phyloP scores from a whole-genome alignment of 1,140 invertebrate species.

The Lordiphosa mommai region DNA sequence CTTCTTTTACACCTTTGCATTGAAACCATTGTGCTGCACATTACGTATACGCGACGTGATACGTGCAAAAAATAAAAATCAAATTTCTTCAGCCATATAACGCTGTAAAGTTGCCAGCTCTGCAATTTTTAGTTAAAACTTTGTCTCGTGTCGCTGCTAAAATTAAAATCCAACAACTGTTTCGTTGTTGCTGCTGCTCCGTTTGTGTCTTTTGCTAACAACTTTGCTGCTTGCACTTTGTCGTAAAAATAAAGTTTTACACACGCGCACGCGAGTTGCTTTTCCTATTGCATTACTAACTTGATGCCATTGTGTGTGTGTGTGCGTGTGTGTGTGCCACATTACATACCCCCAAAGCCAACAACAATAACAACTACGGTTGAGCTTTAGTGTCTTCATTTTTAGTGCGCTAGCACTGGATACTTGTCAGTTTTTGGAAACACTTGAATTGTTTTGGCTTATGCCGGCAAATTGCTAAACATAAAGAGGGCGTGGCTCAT shows the following conservation, averaged over 20 bases:
- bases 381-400: conserved; percentile 64
- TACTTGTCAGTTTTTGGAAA: conserved; percentile 40
- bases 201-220: conserved; percentile 60
- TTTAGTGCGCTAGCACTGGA: conserved; percentile 47
- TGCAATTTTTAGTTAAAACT: conserved; percentile 63
- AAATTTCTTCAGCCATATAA: conserved; percentile 49
- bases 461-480: conserved; percentile 37
- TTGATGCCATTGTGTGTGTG: conserved; percentile 30
- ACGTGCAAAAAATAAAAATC: conserved; percentile 58
- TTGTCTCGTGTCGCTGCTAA: conserved; percentile 61
- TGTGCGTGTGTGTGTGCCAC: conserved; percentile 29
- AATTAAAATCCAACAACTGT: conserved; percentile 66
- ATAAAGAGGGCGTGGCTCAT: conserved; percentile 34
- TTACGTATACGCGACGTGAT: conserved; percentile 63
- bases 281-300: conserved; percentile 64
- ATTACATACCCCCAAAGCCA: conserved; percentile 38
- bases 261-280: conserved; percentile 67
- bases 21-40: conserved; percentile 47
- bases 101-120: conserved; percentile 36
- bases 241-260: conserved; percentile 77
- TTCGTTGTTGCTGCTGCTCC: conserved; percentile 13
- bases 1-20: conserved; percentile 15
- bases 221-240: conserved; percentile 72
- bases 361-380: conserved; percentile 37
- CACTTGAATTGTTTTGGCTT: conserved; percentile 42